Evolutionary conservation across 2,888 invertebrate genomes (phyloP), one percentile per base, ranked within the genome.

Genomic region (Pyralis farinalis): DNA sequence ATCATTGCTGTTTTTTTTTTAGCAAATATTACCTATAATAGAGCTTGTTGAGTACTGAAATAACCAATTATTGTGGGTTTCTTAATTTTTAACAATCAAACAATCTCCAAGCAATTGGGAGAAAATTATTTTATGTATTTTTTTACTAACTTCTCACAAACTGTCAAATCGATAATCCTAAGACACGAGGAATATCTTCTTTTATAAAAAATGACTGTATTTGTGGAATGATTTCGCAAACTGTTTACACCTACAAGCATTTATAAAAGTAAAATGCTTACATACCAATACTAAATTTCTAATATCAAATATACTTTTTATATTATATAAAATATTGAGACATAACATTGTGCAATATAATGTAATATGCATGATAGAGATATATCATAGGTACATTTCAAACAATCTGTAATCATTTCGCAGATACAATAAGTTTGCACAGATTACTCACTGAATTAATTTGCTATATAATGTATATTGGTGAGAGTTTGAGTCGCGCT

Each of bases 331-430:
- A 87, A 86, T 87, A 86, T 87, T 73, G 78, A 87, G 79, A 77
- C 63, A 78, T 87, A 87, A 87, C 87, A 86, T 83, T 83, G 86
- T 87, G 86, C 86, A 83, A 76, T 82, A 82, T 72, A 78, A 56
- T 62, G 65, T 69, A 70, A 69, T 76, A 80, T 78, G 77, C 75
- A 76, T 75, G 65, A 80, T 82, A 83, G 65, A 80, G 69, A 73
- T 76, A 69, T 66, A 49, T 46, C 27, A 20, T 31, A 31, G 61
- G 53, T 55, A 65, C 59, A 73, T 67, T 72, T 73, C 55, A 79
- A 85, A 85, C 83, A 81, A 78, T 78, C 62, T 51, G 67, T 82
- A 80, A 78, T 80, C 66, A 77, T 77, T 71, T 79, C 68, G 79
- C 74, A 81, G 73, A 75, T 68, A 76, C 55, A 78, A 80, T 81